Base-by-base conservation (phyloP, 2,888 invertebrate species). In the Polydrusus pterygomalis region DNA sequence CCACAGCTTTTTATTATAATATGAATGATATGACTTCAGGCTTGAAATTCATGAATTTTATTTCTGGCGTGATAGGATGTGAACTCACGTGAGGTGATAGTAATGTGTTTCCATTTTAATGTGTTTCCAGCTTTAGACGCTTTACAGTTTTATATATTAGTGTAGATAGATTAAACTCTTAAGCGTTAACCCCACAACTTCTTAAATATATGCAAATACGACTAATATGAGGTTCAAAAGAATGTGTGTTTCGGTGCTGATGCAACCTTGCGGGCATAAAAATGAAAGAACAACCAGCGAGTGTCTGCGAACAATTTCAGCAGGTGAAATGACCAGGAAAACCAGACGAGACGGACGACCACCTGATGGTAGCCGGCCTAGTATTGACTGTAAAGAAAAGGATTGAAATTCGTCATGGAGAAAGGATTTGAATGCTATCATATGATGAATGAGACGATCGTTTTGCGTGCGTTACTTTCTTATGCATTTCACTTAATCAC, bases 341-440 rank as follows among this genome's bases (percentile, higher is more conserved):
- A 60, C 70, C 51, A 70, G 38, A 62, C 70, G 62, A 70, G 70
- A 70, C 70, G 70, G 70, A 70, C 70, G 70, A 70, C 70, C 62
- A 34, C 70, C 70, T 62, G 70, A 60, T 70, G 54, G 45, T 67
- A 38, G 54, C n/a, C 67, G 67, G 67, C 67, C 67, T 54, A 54
- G 54, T 51, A 67, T 54, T 67, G 15, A 67, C 20, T 54, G 13
- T 40, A 49, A 30, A 17, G 34, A 49, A 49, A 20, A 67, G 40
- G 54, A 54, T 20, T 9, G 18, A 49, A 20, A 34, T 30, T 54
- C 11, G 54, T n/a, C 18, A 67, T 18, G 67, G 67, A 54, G 67
- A 67, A 67, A 67, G 67, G 67, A 54, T 49, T 67, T 17, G 67
- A 64, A 49, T 47, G 30, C 64, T 49, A 34, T 13, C 11, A 25